Percentiles rank a stretch among this genome's conserved stretches.
Conservation (phyloP, 2,888 invertebrate species). For the Spodoptera picta region DNA sequence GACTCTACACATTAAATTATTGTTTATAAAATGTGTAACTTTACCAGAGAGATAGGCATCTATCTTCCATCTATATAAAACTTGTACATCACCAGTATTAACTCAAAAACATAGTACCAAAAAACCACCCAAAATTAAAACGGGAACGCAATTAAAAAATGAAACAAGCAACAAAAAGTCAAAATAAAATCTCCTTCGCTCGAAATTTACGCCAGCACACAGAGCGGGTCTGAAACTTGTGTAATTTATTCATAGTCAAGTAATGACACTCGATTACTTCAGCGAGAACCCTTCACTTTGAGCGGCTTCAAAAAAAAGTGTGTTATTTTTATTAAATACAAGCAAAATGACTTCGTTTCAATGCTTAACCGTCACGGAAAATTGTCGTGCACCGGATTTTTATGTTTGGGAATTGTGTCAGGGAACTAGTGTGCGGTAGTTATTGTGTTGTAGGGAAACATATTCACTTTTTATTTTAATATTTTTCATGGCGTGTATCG, state of each 20-base stretch:
- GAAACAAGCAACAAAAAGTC: constrained; percentile 3
- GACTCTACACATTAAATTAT: too few species aligned
- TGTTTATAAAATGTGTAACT: too few species aligned
- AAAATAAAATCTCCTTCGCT: constrained; percentile 42
- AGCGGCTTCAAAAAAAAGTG: constrained; percentile 77
- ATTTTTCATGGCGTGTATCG: too few species aligned
- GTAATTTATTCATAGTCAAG: constrained; percentile 88
- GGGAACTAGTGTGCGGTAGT: constrained; percentile 18
- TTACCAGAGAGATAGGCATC: too few species aligned
- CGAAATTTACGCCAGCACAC: constrained; percentile 58
- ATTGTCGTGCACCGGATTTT: constrained; percentile 50
- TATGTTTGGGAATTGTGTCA: constrained; percentile 48
- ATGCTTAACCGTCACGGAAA: constrained; percentile 53
- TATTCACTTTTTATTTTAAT: too few species aligned
- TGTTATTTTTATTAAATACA: constrained; percentile 80
- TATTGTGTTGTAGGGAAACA: constrained; percentile 5
- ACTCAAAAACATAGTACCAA: constrained; percentile 12
- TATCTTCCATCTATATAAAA: too few species aligned
- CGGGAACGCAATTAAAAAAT: constrained; percentile 29
- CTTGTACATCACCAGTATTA: too few species aligned
- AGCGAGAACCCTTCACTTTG: constrained; percentile 83
- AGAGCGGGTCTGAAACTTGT: constrained; percentile 75
- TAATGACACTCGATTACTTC: constrained; percentile 88
- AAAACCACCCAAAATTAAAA: constrained; percentile 32
- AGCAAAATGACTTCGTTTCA: constrained; percentile 76